phyloP scores from a whole-genome alignment of 2,888 invertebrate genomes.

The Drosophila suboccidentalis region DNA sequence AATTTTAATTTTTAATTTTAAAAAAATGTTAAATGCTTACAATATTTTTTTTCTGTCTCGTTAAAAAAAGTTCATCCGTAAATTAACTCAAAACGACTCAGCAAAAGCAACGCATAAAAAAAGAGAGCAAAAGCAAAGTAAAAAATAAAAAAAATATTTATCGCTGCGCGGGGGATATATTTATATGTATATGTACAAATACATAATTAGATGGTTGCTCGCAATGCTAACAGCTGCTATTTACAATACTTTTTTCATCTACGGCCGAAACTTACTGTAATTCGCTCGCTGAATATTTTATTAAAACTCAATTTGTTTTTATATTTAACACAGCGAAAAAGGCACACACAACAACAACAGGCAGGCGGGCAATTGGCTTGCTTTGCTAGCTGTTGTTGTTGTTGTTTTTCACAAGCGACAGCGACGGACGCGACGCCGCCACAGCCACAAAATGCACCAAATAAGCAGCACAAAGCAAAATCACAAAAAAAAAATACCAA shows the following conservation, averaged over 20 bases:
- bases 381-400: slow-evolving; percentile 24
- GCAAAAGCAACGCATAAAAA: slow-evolving; percentile 31
- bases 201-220: slow-evolving; percentile 2
- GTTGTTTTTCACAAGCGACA: slow-evolving; percentile 24
- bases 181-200: slow-evolving; percentile 14
- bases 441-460: slow-evolving; percentile 39
- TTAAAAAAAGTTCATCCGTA: slow-evolving; percentile 12
- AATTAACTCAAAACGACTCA: slow-evolving; percentile 9
- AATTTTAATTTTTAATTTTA: slow-evolving; percentile 4
- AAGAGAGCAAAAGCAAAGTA: slow-evolving; percentile 31
- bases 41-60: neutral
- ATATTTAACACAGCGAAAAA: slow-evolving; percentile 55
- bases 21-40: neutral
- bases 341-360: slow-evolving; percentile 48
- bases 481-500: slow-evolving; percentile 32
- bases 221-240: slow-evolving; percentile 4
- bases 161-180: slow-evolving; percentile 30
- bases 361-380: slow-evolving; percentile 44
- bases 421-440: slow-evolving; percentile 29
- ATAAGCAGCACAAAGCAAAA: slow-evolving; percentile 35
- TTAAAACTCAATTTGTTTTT: slow-evolving; percentile 56
- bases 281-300: slow-evolving; percentile 35
- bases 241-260: slow-evolving; percentile 9
- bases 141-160: slow-evolving; percentile 49
- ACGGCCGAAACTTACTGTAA: slow-evolving; percentile 35